Evolutionary conservation across 2,797 vertebrate genomes (phyloP), one percentile per base, ranked within the genome.

Genomic region (Neosilurus hyrtlii): DNA sequence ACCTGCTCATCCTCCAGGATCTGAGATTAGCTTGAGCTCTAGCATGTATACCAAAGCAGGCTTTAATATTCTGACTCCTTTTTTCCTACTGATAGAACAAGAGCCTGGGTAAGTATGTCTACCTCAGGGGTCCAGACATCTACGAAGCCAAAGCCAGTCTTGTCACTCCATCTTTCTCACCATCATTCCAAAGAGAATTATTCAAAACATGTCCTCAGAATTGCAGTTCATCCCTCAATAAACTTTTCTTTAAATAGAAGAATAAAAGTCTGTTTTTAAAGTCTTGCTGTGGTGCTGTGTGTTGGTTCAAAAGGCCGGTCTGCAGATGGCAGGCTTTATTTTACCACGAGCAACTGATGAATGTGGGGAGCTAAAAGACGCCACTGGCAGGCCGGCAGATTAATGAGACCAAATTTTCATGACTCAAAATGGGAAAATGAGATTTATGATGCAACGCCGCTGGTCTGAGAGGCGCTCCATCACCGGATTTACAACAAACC

Each of bases 401-500:
- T 95, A 95, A 95, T 93, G 93, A 94, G 93, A 91, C 84, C 5
- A 86, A 92, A 94, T 94, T 94, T 94, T 91, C 84, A 74, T 88
- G 82, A 90, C 90, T 90, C 90, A 90, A 93, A 94, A 92, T 54
- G 92, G 91, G 91, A 93, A 93, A 93, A 94, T 92, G 86, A 93
- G 94, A 95, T 95, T 94, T 94, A 95, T 94, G 93, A 93, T 90
- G 90, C 88, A 89, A 91, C 86, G 88, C 92, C 86, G 86, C 79
- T 11, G 88, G 91, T 88, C 90, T 91, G 94, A 94, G 90, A 93
- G 92, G 91, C 90, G 90, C 92, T 95, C 91, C 93, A 95, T 95
- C 93, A 94, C 91, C 90, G 93, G 94, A 95, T 95, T 95, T 95
- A 94, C 92, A 92, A 93, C 93, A 93, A 94, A 93, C 91, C 91